Evolutionary conservation across 1,140 invertebrate genomes (phyloP), one percentile per base, ranked within the genome.

Genomic region (Elysia chlorotica): DNA sequence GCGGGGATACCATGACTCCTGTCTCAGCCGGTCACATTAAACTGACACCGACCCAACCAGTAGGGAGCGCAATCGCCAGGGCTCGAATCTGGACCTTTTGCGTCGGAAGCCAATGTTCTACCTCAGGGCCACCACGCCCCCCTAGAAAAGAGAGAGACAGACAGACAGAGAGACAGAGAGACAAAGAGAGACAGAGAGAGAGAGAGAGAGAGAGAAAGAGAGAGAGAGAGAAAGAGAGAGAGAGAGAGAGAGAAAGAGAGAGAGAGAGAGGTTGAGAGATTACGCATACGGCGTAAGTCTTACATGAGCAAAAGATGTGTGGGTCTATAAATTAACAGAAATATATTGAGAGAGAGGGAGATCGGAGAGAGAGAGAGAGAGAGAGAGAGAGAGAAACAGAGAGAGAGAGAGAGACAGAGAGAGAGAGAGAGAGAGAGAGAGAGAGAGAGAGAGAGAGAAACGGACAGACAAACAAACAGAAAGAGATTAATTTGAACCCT

Each of bases 341-440:
- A 23, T 17, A 35, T 17, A 10, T 2, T 30, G 28, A 56, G 53
- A 56, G 53, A 54, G 35, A 70, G 31, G 31, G n/a, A 35, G 14
- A 14, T 5, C 3, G 37, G 19, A 59, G 31, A 63, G 14, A 63
- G 14, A 63, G 61, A 63, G 61, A 63, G 61, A 10, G 5, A 63
- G 10, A 63, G 31, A 63, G 6, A 59, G 56, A 59, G 56, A 59
- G 56, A 59, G 56, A 59, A 28, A 59, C 17, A 59, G 56, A 59
- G 23, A 59, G 56, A 59, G 56, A 59, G 6, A 59, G 56, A 59
- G 14, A 59, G 56, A 59, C 10, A 59, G 14, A 59, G 56, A 59
- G 23, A 59, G 14, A 59, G 56, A 57, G 56, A 57, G 56, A 57
- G 6, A 57, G 23, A 57, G 56, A 57, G 56, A 14, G 21, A 10